Conservation (phyloP, 1,140 invertebrate genomes). For the Lutraria rhynchaena region DNA sequence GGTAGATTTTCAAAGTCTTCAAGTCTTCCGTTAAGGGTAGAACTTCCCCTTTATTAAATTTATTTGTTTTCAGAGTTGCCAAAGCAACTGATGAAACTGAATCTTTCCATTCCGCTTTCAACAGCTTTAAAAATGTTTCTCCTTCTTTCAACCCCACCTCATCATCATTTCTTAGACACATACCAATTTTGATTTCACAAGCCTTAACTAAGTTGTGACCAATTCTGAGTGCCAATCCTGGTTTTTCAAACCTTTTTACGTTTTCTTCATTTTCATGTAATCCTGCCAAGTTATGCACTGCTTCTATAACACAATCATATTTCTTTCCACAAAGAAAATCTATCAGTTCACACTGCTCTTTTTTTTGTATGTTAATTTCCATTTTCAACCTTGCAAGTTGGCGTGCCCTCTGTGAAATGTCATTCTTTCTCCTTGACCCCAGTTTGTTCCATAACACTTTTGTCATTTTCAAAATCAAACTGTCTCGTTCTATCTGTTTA, state of each 20-base stretch:
- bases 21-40: conserved; percentile 9
- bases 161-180: conserved; percentile 26
- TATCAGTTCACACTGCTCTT: background rate
- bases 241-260: conserved; percentile 19
- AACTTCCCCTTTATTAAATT: conserved; percentile 18
- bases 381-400: conserved; percentile 2
- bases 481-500: background rate
- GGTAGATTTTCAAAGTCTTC: background rate
- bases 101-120: conserved; percentile 6
- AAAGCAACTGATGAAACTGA: background rate
- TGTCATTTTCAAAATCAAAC: conserved; percentile 1
- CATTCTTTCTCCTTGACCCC: background rate
- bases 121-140: conserved; percentile 18
- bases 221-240: conserved; percentile 20
- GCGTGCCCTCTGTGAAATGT: conserved; percentile 7
- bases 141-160: background rate
- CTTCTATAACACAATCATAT: conserved; percentile 15
- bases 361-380: background rate
- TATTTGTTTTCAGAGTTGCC: conserved; percentile 32
- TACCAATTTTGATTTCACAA: conserved; percentile 36
- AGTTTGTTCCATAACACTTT: background rate
- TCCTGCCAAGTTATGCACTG: background rate
- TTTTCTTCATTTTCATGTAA: conserved; percentile 27
- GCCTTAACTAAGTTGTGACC: conserved; percentile 48
- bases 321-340: conserved; percentile 10